Evolutionary conservation across 53 echinoderm and acorn worm genomes (phyloP).

Genomic region (Apostichopus leukothele): DNA sequence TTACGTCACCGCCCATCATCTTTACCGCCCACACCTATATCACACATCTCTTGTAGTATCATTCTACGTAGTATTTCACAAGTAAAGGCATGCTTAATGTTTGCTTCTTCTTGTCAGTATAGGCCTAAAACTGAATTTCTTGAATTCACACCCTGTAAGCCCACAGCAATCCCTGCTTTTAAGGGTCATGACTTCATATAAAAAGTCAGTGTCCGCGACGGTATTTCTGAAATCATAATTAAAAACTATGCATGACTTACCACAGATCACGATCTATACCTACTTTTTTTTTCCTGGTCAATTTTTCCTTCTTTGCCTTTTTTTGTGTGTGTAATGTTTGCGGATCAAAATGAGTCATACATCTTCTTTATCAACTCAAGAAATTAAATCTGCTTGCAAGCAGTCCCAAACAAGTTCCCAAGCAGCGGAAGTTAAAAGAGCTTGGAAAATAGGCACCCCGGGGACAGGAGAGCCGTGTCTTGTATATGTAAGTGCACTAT

Average conservation of each 20-base stretch:
- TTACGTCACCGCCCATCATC: too few relatives aligned
- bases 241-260: conserved; percentile 17
- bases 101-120: too few relatives aligned
- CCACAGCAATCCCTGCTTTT: too few relatives aligned
- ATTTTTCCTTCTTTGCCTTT: background rate
- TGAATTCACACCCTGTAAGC: too few relatives aligned
- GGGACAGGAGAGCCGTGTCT: conserved; percentile 43
- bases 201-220: background rate
- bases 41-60: too few relatives aligned
- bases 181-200: too few relatives aligned
- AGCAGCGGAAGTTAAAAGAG: conserved; percentile 39
- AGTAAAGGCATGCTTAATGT: too few relatives aligned
- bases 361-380: conserved; percentile 15
- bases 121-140: too few relatives aligned
- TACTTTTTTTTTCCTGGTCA: conserved; percentile 17
- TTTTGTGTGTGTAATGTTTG: background rate
- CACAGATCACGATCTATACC: conserved; percentile 7
- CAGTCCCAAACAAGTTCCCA: conserved; percentile 24
- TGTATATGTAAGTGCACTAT: conserved; percentile 43
- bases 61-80: too few relatives aligned
- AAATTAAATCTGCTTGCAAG: conserved; percentile 29
- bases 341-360: conserved; percentile 28
- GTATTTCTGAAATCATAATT: background rate
- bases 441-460: conserved; percentile 31
- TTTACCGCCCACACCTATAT: too few relatives aligned